These are phyloP conservation scores for Drepanosiphum platanoidis DNA, from an alignment of 2,888 invertebrate genomes.

Conservation along the genomic window DNA sequence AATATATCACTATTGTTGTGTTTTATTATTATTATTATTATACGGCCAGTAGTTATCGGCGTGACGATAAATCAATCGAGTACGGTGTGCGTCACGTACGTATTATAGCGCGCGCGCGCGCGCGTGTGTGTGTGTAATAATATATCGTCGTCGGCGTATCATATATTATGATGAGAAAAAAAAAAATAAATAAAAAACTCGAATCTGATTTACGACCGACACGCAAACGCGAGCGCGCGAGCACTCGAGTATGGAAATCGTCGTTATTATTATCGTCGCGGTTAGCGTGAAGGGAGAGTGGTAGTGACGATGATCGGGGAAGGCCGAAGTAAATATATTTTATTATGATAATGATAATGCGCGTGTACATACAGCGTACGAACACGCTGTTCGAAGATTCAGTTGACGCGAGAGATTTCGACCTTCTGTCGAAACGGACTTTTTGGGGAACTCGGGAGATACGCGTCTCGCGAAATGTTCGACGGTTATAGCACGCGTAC, in stretches of 20 bases:
- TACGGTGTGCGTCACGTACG: too few relatives aligned
- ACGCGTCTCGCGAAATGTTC: too few relatives aligned
- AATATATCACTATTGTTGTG: background rate
- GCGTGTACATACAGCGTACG: background rate
- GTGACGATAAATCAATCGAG: slow-evolving; percentile 1
- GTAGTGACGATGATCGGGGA: too few relatives aligned
- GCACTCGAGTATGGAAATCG: background rate
- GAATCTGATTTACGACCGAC: background rate
- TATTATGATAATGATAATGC: background rate
- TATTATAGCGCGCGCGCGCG: too few relatives aligned
- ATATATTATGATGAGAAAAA: background rate
- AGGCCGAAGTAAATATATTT: too few relatives aligned
- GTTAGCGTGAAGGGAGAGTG: background rate
- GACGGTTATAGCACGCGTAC: too few relatives aligned
- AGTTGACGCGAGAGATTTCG: too few relatives aligned
- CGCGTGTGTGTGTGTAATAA: background rate
- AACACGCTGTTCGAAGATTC: too few relatives aligned
- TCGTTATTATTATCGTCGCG: too few relatives aligned
- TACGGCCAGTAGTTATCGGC: background rate
- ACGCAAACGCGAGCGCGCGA: too few relatives aligned
- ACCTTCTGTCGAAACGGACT: too few relatives aligned
- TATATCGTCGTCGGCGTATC: background rate
- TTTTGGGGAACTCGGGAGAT: too few relatives aligned
- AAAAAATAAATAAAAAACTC: background rate
- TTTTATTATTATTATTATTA: background rate